phyloP scores from a whole-genome alignment of 2,888 invertebrate species.

The Ferrisia virgata region DNA sequence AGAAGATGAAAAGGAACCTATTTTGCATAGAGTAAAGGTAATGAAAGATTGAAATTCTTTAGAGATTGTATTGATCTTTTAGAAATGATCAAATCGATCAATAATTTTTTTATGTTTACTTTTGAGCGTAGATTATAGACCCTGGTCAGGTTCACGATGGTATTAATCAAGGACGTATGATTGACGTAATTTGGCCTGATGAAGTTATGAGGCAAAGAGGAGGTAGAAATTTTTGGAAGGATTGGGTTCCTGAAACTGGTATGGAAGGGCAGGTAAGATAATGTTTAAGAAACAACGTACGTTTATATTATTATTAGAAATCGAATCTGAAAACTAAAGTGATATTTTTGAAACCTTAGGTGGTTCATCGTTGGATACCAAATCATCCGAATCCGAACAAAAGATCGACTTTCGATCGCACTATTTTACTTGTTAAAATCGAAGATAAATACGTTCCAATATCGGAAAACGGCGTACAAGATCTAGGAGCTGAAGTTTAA shows the following conservation, averaged over 20 bases:
- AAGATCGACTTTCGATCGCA: constrained; percentile 88
- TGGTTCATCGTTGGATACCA: constrained; percentile 92
- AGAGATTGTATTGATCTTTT: not conserved
- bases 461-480: constrained; percentile 81
- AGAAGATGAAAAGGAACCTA: constrained; percentile 53
- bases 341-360: constrained; percentile 54
- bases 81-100: not conserved
- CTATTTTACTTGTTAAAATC: constrained; percentile 86
- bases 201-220: constrained; percentile 83
- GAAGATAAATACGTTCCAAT: constrained; percentile 91
- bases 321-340: not conserved
- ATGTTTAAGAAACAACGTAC: not conserved
- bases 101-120: not conserved
- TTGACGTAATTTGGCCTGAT: constrained; percentile 94
- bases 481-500: constrained; percentile 65
- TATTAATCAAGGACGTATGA: constrained; percentile 82
- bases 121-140: constrained; percentile 56
- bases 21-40: constrained; percentile 61
- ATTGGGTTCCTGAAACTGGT: constrained; percentile 84
- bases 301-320: not conserved
- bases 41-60: too few relatives aligned
- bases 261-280: constrained; percentile 79
- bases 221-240: constrained; percentile 83
- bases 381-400: constrained; percentile 83
- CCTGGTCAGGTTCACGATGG: constrained; percentile 80